A percentile compares a stretch with the other conserved stretches of the same genome.
Conservation (phyloP, 92 coral and sea anemone genomes). For the Actinernus sp. region DNA sequence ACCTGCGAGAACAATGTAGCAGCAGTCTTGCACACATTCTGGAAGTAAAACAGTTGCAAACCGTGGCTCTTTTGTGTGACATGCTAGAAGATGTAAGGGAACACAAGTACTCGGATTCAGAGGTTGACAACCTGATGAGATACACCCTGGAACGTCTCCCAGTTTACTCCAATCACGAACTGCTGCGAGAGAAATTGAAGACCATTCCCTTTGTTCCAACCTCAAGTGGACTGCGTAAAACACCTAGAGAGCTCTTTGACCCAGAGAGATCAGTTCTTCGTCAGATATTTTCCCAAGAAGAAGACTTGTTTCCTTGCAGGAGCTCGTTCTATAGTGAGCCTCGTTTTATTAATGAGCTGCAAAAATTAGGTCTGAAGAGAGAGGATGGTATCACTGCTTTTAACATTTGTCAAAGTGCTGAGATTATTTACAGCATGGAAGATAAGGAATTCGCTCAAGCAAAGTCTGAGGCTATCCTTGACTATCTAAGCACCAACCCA, state of each 20-base stretch:
- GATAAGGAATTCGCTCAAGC: neutral
- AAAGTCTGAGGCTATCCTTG: slow-evolving; percentile 43
- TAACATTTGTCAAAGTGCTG: slow-evolving; percentile 43
- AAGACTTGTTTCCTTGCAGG: slow-evolving; percentile 52
- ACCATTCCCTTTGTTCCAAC: slow-evolving; percentile 47
- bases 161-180: neutral
- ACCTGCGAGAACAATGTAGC: slow-evolving; percentile 32
- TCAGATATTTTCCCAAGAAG: slow-evolving; percentile 37
- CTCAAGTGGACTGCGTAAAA: slow-evolving; percentile 31
- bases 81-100: slow-evolving; percentile 20
- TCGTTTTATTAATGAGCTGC: slow-evolving; percentile 22
- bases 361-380: slow-evolving; percentile 48
- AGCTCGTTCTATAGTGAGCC: slow-evolving; percentile 20
- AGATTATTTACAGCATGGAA: slow-evolving; percentile 10
- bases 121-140: slow-evolving; percentile 51
- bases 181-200: slow-evolving; percentile 3
- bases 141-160: slow-evolving; percentile 36
- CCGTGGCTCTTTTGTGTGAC: slow-evolving; percentile 1
- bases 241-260: slow-evolving; percentile 57
- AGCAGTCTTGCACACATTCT: slow-evolving; percentile 32
- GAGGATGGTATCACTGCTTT: slow-evolving; percentile 13
- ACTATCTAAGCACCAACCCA: slow-evolving; percentile 15
- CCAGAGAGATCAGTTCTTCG: slow-evolving; percentile 33
- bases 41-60: slow-evolving; percentile 1
- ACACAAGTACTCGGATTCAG: slow-evolving; percentile 38